Evolutionary conservation across 2,113 vertebrate species (phyloP).

Genomic region (Notarius lentiginosus): DNA sequence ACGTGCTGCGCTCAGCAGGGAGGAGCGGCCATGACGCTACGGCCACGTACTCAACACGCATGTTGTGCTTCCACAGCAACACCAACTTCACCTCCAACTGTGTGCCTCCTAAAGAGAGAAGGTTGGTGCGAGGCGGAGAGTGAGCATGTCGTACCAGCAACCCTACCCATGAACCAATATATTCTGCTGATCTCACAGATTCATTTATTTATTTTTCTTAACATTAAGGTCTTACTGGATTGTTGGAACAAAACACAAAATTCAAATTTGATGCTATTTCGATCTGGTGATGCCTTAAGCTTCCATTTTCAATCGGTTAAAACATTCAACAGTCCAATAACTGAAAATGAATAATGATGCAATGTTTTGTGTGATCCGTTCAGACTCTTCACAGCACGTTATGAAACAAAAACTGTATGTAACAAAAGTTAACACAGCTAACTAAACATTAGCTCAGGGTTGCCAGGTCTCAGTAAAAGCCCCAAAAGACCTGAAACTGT

Average conservation of each 20-base stretch:
- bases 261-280: not conserved
- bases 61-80: constrained; percentile 97
- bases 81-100: constrained; percentile 95
- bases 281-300: not conserved
- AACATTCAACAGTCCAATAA: not conserved
- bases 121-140: not conserved
- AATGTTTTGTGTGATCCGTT: not conserved
- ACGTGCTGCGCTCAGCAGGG: constrained; percentile 77
- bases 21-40: constrained; percentile 89
- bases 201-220: not conserved
- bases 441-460: not conserved
- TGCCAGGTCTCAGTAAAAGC: not conserved
- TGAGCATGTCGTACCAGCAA: not conserved
- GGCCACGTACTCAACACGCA: constrained; percentile 94
- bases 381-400: not conserved
- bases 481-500: not conserved
- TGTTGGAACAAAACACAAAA: not conserved
- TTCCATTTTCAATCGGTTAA: not conserved
- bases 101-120: constrained; percentile 75
- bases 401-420: not conserved
- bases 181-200: not conserved
- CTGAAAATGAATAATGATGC: not conserved
- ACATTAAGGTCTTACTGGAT: not conserved
- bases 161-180: not conserved
- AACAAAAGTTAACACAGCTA: not conserved